A percentile compares a stretch with the other conserved stretches of the same genome.
Conservation (phyloP, 2,888 invertebrate genomes). For the Allolobophora icterica region DNA sequence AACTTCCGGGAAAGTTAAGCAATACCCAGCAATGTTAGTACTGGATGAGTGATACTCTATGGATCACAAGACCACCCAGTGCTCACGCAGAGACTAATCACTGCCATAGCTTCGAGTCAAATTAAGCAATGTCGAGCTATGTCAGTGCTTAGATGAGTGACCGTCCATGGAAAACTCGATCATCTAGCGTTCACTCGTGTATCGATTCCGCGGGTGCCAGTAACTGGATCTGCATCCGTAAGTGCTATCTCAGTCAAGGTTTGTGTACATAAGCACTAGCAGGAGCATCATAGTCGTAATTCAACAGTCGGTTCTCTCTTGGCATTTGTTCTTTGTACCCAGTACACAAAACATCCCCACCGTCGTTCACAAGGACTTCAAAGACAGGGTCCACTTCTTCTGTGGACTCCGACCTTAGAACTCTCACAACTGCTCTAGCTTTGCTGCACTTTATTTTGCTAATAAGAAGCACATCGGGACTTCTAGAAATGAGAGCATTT, state of each 20-base stretch:
- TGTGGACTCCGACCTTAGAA: neutral
- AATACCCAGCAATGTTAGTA: neutral
- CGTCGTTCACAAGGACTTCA: no score
- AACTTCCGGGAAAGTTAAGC: neutral
- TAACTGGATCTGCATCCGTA: no score
- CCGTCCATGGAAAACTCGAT: neutral
- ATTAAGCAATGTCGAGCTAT: neutral
- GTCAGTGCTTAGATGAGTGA: no score
- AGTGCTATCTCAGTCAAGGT: no score
- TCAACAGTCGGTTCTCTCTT: no score
- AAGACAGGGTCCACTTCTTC: no score
- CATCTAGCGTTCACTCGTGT: neutral
- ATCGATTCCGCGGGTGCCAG: no score
- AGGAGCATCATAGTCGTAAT: no score
- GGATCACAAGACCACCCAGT: neutral
- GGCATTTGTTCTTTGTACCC: no score
- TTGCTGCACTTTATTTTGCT: neutral
- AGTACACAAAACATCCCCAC: no score
- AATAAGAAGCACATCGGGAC: neutral
- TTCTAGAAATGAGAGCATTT: neutral
- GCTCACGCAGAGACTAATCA: neutral
- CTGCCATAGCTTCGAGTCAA: neutral
- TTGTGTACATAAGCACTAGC: no score
- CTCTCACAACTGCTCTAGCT: neutral
- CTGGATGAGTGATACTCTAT: neutral